phyloP scores from a whole-genome alignment of 2,888 invertebrate genomes.

The Brenthis hecate region DNA sequence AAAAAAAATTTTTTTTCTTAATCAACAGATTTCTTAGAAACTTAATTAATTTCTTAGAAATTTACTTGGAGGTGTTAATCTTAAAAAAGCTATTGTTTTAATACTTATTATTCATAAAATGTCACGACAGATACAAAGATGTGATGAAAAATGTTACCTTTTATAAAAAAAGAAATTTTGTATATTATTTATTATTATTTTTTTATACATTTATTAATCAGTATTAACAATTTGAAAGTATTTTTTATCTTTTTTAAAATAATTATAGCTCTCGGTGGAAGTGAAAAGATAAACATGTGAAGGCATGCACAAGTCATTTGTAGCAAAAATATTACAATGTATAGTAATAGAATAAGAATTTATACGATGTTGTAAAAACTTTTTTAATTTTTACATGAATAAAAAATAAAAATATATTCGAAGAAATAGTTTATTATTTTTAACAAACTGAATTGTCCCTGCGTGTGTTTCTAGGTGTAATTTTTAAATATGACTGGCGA shows the following conservation, averaged over 20 bases:
- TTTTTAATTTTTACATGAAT: slow-evolving; percentile 39
- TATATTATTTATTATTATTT: not conserved
- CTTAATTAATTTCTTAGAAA: too few relatives aligned
- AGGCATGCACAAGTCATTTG: slow-evolving; percentile 67
- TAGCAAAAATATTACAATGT: slow-evolving; percentile 26
- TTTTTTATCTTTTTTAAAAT: slow-evolving; percentile 10
- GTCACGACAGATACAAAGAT: too few relatives aligned
- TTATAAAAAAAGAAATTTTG: not conserved
- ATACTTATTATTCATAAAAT: not conserved
- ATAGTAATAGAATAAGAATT: slow-evolving; percentile 29
- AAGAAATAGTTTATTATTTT: not conserved
- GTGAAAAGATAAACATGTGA: slow-evolving; percentile 39
- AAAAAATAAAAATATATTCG: slow-evolving; percentile 32
- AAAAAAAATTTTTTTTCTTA: too few relatives aligned
- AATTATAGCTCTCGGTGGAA: slow-evolving; percentile 60
- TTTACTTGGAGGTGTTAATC: too few relatives aligned
- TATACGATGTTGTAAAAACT: slow-evolving; percentile 34
- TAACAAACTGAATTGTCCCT: not conserved
- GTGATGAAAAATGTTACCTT: slow-evolving; percentile 7
- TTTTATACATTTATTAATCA: slow-evolving; percentile 1
- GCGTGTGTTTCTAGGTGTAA: not conserved
- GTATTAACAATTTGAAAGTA: slow-evolving; percentile 6
- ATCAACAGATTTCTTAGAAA: too few relatives aligned
- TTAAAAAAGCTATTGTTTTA: not conserved
- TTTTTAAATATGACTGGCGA: too few relatives aligned